A percentile compares a stretch with the other conserved stretches of the same genome.
These are phyloP conservation scores for Ceratotherium simum DNA, from an alignment of 2,113 vertebrate genomes.

Conservation along the genomic window DNA sequence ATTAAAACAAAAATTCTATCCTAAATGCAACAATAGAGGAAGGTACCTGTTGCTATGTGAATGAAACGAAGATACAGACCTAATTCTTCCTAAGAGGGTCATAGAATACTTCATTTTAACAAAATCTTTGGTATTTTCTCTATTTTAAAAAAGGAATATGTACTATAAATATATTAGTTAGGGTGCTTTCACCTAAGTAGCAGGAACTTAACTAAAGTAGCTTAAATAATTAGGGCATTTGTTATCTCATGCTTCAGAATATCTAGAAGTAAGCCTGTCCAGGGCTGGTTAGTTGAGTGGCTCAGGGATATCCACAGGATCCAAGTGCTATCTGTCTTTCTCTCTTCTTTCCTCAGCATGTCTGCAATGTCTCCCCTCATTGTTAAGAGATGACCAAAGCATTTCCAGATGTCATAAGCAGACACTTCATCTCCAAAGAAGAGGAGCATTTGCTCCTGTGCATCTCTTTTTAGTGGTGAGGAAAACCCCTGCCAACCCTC, in stretches of 20 bases:
- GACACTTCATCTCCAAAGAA: constrained; percentile 39
- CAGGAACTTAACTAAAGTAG: neutral
- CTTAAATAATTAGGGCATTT: constrained; percentile 31
- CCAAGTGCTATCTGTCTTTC: neutral
- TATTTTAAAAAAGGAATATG: neutral
- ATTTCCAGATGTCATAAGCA: neutral
- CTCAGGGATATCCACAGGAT: neutral
- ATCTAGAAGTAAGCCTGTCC: neutral
- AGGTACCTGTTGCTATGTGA: neutral
- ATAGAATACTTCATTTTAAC: constrained; percentile 2
- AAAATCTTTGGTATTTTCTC: neutral
- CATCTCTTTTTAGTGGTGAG: neutral
- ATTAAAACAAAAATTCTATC: constrained; percentile 24
- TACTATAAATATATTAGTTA: neutral
- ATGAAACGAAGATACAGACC: neutral
- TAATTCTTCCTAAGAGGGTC: constrained; percentile 23
- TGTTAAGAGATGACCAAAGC: neutral
- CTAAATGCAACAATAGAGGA: constrained; percentile 30
- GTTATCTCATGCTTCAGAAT: neutral
- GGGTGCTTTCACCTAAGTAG: neutral
- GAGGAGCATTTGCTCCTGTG: neutral
- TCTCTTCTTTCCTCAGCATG: neutral
- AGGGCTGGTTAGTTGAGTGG: neutral
- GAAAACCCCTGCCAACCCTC: neutral
- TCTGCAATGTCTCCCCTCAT: neutral